phyloP scores from a whole-genome alignment of 1,140 invertebrate species.

The Antheraea pernyi region DNA sequence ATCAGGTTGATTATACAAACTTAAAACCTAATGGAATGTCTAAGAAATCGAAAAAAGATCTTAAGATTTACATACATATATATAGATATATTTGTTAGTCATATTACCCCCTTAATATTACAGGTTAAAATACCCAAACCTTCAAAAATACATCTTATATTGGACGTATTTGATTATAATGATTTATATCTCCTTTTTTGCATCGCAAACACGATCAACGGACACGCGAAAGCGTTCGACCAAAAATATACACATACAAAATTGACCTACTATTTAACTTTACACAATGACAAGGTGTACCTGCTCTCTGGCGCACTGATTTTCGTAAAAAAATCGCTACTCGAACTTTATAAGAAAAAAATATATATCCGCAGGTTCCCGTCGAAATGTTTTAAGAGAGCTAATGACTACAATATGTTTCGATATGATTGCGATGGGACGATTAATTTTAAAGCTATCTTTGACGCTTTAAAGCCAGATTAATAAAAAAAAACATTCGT shows the following conservation, averaged over 20 bases:
- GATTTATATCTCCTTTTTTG: slow-evolving; percentile 10
- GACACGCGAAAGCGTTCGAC: too few relatives aligned
- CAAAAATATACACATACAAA: too few relatives aligned
- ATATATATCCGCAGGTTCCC: slow-evolving; percentile 9
- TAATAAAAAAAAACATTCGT: not conserved
- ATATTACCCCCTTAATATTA: slow-evolving; percentile 62
- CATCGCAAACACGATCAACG: too few relatives aligned
- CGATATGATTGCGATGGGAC: slow-evolving; percentile 43
- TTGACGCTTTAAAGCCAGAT: slow-evolving; percentile 30
- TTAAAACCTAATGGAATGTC: slow-evolving; percentile 68
- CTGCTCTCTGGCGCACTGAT: not conserved
- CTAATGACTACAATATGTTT: slow-evolving; percentile 42
- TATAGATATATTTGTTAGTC: slow-evolving; percentile 51
- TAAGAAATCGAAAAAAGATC: slow-evolving; percentile 31
- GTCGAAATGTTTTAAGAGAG: slow-evolving; percentile 28
- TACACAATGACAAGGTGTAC: not conserved
- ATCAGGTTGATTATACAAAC: slow-evolving; percentile 50
- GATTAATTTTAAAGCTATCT: slow-evolving; percentile 41
- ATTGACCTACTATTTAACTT: not conserved
- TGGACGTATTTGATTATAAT: slow-evolving; percentile 29
- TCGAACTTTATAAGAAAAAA: not conserved
- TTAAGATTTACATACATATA: slow-evolving; percentile 17
- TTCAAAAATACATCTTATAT: slow-evolving; percentile 45
- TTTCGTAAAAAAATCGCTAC: not conserved
- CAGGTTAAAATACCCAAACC: slow-evolving; percentile 73